Percentiles rank a stretch among this genome's conserved stretches.
These are phyloP conservation scores for Tachina fera DNA, from an alignment of 2,888 invertebrate genomes.

Conservation along the genomic window DNA sequence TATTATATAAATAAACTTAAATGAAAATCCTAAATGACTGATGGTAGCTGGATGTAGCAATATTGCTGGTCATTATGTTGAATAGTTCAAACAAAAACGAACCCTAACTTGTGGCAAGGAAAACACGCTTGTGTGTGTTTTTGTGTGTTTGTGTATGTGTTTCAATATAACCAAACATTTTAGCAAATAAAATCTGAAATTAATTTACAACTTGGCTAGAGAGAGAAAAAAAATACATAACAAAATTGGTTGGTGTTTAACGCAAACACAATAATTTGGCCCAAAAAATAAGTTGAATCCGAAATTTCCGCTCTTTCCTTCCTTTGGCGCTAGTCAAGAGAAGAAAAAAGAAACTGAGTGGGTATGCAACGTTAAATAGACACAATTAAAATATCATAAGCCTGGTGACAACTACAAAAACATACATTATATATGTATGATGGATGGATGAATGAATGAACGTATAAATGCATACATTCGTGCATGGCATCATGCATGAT, in stretches of 20 bases:
- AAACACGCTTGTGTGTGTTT: slow-evolving; percentile 27
- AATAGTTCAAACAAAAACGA: neutral
- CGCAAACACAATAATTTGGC: slow-evolving; percentile 24
- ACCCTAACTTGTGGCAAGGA: neutral
- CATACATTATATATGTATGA: slow-evolving; percentile 38
- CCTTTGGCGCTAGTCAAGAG: neutral
- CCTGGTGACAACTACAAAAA: slow-evolving; percentile 43
- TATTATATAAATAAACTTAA: too few relatives aligned
- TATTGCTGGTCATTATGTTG: too few relatives aligned
- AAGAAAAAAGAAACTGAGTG: neutral
- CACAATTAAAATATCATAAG: slow-evolving; percentile 67
- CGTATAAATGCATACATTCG: slow-evolving; percentile 1
- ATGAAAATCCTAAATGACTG: too few relatives aligned
- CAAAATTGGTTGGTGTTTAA: slow-evolving; percentile 37
- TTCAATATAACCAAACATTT: slow-evolving; percentile 2
- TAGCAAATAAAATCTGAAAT: slow-evolving; percentile 49
- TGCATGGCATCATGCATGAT: slow-evolving; percentile 1
- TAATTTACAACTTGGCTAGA: slow-evolving; percentile 41
- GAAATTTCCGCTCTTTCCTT: neutral
- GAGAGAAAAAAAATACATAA: slow-evolving; percentile 6
- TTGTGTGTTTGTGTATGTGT: neutral
- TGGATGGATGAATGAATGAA: slow-evolving; percentile 25
- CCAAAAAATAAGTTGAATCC: slow-evolving; percentile 8
- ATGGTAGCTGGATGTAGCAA: too few relatives aligned
- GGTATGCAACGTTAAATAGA: slow-evolving; percentile 61